Percentiles rank a stretch among this genome's conserved stretches.
Evolutionary conservation across 2,113 vertebrate genomes (phyloP).

Genomic region (Pseudorectes ferrugineus): DNA sequence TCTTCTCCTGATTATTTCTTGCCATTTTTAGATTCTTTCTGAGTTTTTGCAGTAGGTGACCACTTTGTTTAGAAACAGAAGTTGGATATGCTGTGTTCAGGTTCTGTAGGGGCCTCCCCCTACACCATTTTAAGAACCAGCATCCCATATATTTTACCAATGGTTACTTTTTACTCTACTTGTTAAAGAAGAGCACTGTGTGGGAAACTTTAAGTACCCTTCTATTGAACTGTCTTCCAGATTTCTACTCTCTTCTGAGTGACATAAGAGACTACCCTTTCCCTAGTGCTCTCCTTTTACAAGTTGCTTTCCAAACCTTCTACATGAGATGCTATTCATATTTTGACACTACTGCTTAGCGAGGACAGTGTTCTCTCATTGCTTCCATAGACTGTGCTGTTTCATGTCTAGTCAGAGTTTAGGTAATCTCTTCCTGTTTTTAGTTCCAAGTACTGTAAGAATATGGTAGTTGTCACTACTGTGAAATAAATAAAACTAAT

Average conservation of each 20-base stretch:
- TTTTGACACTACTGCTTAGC: not conserved
- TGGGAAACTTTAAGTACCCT: not conserved
- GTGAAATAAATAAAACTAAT: not conserved
- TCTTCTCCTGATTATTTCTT: not conserved
- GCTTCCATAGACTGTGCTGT: not conserved
- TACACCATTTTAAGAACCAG: not conserved
- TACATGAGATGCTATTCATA: not conserved
- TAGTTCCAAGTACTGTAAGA: not conserved
- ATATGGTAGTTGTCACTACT: not conserved
- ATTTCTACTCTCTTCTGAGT: not conserved
- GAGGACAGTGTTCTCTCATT: not conserved
- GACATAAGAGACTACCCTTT: not conserved
- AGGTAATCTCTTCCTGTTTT: not conserved
- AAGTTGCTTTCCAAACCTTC: not conserved
- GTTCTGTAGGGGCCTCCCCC: rapidly evolving
- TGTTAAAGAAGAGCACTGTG: not conserved
- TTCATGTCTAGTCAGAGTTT: not conserved
- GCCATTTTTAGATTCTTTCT: not conserved
- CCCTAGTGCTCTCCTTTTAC: not conserved
- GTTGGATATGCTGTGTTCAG: not conserved
- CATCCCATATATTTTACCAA: not conserved
- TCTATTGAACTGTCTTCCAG: not conserved
- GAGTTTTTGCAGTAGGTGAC: not conserved
- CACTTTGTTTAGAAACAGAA: not conserved
- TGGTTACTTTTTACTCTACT: not conserved